Evolutionary conservation across 2,888 invertebrate species (phyloP).

Genomic region (Acrobasis suavella): DNA sequence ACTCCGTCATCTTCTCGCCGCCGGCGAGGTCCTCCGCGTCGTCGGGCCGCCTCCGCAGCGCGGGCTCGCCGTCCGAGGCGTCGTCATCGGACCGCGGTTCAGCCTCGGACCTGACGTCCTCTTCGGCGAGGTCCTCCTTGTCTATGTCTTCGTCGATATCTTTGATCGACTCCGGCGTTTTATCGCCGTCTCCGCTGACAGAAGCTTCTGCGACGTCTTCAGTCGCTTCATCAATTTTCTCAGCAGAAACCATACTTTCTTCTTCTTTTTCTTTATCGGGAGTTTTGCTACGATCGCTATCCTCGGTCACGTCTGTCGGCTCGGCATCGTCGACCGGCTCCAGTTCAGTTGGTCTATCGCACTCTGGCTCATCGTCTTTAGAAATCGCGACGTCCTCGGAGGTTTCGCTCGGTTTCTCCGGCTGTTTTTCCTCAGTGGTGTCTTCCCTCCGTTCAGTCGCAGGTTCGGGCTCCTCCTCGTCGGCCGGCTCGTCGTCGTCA

Average conservation of each 20-base stretch:
- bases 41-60: no score
- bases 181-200: not conserved
- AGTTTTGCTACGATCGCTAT: not conserved
- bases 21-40: no score
- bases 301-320: not conserved
- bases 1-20: slow-evolving; percentile 81
- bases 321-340: not conserved
- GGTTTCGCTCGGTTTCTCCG: slow-evolving; percentile 14
- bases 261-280: not conserved
- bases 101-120: slow-evolving; percentile 22
- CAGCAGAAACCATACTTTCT: not conserved
- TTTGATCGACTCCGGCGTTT: slow-evolving; percentile 4
- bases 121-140: slow-evolving; percentile 35
- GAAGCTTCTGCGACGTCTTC: not conserved
- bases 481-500: slow-evolving; percentile 69
- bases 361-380: not conserved
- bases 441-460: slow-evolving; percentile 4
- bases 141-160: slow-evolving; percentile 6
- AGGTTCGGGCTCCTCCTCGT: slow-evolving; percentile 30
- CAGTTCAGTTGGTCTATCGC: not conserved
- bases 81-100: slow-evolving; percentile 20
- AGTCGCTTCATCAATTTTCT: slow-evolving; percentile 16
- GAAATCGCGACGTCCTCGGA: not conserved
- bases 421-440: slow-evolving; percentile 18
- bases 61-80: slow-evolving; percentile 9